Evolutionary conservation across 2,113 vertebrate genomes (phyloP).

Genomic region (Sakesphorus luctuosus): DNA sequence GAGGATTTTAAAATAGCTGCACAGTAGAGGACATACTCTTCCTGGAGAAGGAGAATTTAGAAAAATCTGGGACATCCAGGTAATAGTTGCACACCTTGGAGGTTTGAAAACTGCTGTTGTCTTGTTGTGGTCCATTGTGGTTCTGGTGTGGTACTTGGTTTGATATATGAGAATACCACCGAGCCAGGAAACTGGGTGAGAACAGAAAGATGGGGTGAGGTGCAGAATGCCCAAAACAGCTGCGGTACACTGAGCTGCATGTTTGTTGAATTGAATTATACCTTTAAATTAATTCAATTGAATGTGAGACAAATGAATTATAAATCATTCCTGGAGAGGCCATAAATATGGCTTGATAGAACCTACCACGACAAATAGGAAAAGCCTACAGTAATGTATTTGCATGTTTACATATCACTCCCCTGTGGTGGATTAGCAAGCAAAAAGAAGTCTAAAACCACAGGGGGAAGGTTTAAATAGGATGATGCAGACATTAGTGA

Average conservation of each 20-base stretch:
- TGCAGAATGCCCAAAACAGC: not conserved
- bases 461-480: constrained; percentile 64
- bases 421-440: constrained; percentile 65
- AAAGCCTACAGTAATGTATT: constrained; percentile 57
- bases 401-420: constrained; percentile 66
- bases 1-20: constrained; percentile 26
- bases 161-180: not conserved
- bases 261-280: constrained; percentile 44
- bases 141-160: not conserved
- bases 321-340: constrained; percentile 42
- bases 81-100: not conserved
- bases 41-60: not conserved
- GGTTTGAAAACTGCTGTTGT: not conserved
- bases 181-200: not conserved
- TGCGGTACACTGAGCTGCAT: not conserved
- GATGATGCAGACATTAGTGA: constrained; percentile 74
- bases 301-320: constrained; percentile 44
- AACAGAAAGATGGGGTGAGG: not conserved
- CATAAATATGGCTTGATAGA: constrained; percentile 48
- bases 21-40: not conserved
- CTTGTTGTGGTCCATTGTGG: not conserved
- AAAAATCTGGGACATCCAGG: not conserved
- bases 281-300: constrained; percentile 64
- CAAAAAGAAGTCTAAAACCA: constrained; percentile 69
- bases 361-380: constrained; percentile 40